Conservation (phyloP, 1,140 invertebrate species). For the Phymastichus coffea region DNA sequence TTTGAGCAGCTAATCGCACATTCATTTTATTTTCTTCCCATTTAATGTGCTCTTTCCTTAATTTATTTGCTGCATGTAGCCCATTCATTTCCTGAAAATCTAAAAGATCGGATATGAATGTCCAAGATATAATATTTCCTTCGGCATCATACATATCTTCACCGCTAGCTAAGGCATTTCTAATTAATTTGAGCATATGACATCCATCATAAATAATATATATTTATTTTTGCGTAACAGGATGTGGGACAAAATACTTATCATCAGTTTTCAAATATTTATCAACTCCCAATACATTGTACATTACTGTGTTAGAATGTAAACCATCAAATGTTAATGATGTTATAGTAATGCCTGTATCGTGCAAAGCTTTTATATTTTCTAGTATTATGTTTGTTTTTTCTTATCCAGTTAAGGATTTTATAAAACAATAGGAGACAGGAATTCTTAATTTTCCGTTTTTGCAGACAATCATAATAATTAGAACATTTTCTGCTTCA, state of each 20-base stretch:
- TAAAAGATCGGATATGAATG: slow-evolving; percentile 26
- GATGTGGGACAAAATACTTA: slow-evolving; percentile 13
- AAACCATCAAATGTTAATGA: slow-evolving; percentile 32
- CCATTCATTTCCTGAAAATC: slow-evolving; percentile 7
- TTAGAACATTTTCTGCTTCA: slow-evolving; percentile 23
- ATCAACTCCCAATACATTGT: slow-evolving; percentile 28
- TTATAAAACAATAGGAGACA: too few species aligned
- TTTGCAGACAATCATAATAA: slow-evolving; percentile 24
- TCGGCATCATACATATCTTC: slow-evolving; percentile 14
- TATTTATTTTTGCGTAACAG: slow-evolving; percentile 23
- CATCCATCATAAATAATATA: slow-evolving; percentile 34
- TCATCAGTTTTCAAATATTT: slow-evolving; percentile 12
- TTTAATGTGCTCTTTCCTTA: background rate
- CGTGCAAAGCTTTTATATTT: slow-evolving; percentile 13
- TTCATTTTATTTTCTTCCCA: background rate
- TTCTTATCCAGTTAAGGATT: slow-evolving; percentile 21
- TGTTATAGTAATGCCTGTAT: slow-evolving; percentile 18
- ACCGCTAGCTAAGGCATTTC: slow-evolving; percentile 31
- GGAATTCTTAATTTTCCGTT: slow-evolving; percentile 28
- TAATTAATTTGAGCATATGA: slow-evolving; percentile 32
- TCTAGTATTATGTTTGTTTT: slow-evolving; percentile 8
- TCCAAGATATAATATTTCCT: slow-evolving; percentile 16
- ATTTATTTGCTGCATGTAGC: background rate
- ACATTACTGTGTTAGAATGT: slow-evolving; percentile 18
- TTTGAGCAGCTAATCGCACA: too few species aligned